Conservation (phyloP, 2,888 invertebrate genomes). For the Diaphora mendica region DNA sequence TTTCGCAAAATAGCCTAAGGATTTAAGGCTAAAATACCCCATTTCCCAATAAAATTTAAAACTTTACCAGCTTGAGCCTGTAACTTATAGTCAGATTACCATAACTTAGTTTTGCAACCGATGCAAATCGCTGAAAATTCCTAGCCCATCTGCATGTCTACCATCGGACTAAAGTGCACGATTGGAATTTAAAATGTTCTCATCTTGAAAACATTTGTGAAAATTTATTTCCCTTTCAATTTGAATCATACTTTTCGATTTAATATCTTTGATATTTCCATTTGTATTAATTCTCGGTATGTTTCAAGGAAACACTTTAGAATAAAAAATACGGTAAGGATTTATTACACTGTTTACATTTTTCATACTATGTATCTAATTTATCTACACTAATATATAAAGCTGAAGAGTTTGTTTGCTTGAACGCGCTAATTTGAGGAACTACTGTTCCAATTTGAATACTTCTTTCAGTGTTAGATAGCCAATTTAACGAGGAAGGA, state of each 20-base stretch:
- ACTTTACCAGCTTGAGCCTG: slow-evolving; percentile 67
- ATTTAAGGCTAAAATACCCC: slow-evolving; percentile 52
- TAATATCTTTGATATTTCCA: slow-evolving; percentile 26
- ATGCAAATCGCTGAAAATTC: slow-evolving; percentile 78
- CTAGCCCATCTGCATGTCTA: slow-evolving; percentile 73
- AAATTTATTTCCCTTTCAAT: slow-evolving; percentile 57
- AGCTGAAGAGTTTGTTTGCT: too few species aligned
- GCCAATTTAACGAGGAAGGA: too few species aligned
- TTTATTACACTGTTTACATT: not conserved
- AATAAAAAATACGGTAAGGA: not conserved
- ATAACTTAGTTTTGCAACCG: slow-evolving; percentile 77
- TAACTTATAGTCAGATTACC: slow-evolving; percentile 78
- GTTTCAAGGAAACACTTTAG: not conserved
- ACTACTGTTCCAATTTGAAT: too few species aligned
- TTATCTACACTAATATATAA: too few species aligned
- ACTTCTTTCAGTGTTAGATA: too few species aligned
- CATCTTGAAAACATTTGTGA: slow-evolving; percentile 64
- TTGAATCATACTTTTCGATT: slow-evolving; percentile 39
- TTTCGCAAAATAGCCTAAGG: slow-evolving; percentile 44
- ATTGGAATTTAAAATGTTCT: slow-evolving; percentile 78
- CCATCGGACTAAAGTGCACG: slow-evolving; percentile 71
- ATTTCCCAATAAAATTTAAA: slow-evolving; percentile 74
- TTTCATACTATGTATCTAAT: too few species aligned
- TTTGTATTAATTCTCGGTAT: slow-evolving; percentile 16
- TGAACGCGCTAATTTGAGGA: too few species aligned